phyloP scores from a whole-genome alignment of 2,797 vertebrate species.

The Emydoidea blandingii region DNA sequence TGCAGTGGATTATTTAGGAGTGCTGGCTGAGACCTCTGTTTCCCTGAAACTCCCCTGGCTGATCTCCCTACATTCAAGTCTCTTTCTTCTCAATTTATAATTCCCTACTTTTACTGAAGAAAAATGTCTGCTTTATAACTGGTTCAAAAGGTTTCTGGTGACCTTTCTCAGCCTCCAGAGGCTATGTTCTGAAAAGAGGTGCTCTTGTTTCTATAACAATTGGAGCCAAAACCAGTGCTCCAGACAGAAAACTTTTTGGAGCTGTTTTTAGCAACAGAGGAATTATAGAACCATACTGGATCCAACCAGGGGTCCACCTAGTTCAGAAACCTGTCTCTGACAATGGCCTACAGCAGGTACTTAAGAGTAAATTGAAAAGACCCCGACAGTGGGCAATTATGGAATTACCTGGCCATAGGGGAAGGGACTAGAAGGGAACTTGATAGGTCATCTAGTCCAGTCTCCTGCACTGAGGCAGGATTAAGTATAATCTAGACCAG shows the following conservation, averaged over 20 bases:
- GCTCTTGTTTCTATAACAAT: slow-evolving; percentile 31
- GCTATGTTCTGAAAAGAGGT: slow-evolving; percentile 34
- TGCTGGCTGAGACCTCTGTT: neutral
- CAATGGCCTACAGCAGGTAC: neutral
- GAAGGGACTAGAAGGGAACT: neutral
- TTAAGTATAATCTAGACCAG: too few relatives aligned
- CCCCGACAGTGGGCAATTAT: neutral
- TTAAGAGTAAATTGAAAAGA: neutral
- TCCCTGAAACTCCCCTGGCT: slow-evolving; percentile 9
- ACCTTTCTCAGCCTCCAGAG: slow-evolving; percentile 54
- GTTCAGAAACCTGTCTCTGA: neutral
- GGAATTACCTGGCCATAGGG: neutral
- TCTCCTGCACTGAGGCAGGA: too few relatives aligned
- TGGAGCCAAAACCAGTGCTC: slow-evolving; percentile 12
- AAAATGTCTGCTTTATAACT: slow-evolving; percentile 41
- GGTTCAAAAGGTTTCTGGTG: slow-evolving; percentile 38
- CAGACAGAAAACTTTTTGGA: neutral
- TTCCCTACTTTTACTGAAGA: neutral
- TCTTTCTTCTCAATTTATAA: slow-evolving; percentile 21
- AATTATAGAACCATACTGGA: neutral
- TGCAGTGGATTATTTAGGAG: slow-evolving; percentile 34
- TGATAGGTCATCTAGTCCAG: too few relatives aligned
- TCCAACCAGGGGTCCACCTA: neutral
- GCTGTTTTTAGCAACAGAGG: neutral
- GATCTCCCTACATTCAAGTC: slow-evolving; percentile 40